Base-by-base conservation (phyloP, 2,113 vertebrate species). In the Thinocorus orbignyianus region DNA sequence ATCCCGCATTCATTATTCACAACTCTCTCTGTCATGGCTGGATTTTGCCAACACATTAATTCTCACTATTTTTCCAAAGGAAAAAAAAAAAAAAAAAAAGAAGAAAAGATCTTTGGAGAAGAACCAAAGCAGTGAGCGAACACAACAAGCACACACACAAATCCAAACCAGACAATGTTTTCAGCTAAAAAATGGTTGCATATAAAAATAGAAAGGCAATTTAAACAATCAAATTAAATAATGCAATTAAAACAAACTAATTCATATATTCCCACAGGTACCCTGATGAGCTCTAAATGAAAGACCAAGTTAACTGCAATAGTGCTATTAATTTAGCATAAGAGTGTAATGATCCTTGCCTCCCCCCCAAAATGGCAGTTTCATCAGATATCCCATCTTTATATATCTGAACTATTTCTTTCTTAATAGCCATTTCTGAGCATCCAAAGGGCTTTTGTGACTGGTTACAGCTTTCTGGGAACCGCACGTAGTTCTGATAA, bases 161-260 rank as follows among this genome's bases (percentile, higher is more conserved):
- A 77, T 70, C 49, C 65, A 91, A 76, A 87, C 33, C 31, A 58
- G 77, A 96, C 89, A 81, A 7, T 10, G 41, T 79, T 93, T 90
- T n/a, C 55, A 60, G 58, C 68, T 86, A 64, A 60, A 89, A 92
- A 54, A 64, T 11, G 6, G 23, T 13, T 37, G 66, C 70, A 83
- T 69, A 51, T 94, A 81, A 86, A 86, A 91, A 42, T 1, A 69
- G 83, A 95, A 72, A 74, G 35, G 44, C 81, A 82, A 91, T 94
- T 95, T 69, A 90, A 94, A 96, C 81, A 91, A 85, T 91, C 71
- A 81, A 84, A 93, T 94, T 89, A 93, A 94, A 96, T 94, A 95
- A 92, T 41, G 52, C 87, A 95, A 96, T 92, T 96, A 94, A 91
- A 95, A 88, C 60, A 78, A 93, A 78, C 82, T 69, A 86, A 89